Percentiles rank a stretch among this genome's conserved stretches.
These are phyloP conservation scores for Psylliodes chrysocephalus DNA, from an alignment of 2,888 invertebrate genomes.

Conservation along the genomic window DNA sequence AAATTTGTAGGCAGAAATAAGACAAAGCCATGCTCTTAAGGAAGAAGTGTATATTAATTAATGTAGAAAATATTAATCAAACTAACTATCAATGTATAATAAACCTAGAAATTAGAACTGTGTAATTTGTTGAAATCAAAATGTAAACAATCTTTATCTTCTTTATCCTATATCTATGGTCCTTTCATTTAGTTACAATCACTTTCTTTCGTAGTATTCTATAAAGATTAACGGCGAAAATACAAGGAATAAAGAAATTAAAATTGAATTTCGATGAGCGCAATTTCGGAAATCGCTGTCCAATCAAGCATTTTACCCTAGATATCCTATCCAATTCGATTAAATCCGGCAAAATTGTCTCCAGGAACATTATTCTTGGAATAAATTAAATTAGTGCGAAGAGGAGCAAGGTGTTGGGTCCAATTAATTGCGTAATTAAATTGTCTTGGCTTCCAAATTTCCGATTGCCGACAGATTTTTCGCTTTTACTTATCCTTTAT, in stretches of 20 bases:
- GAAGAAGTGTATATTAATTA: too few species aligned
- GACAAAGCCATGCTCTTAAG: too few species aligned
- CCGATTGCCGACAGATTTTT: slow-evolving; percentile 32
- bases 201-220: too few species aligned
- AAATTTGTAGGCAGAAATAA: too few species aligned
- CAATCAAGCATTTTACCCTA: slow-evolving; percentile 3
- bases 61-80: too few species aligned
- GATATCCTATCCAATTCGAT: slow-evolving; percentile 16
- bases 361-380: slow-evolving; percentile 14
- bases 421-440: slow-evolving; percentile 41
- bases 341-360: slow-evolving; percentile 23
- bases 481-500: not conserved
- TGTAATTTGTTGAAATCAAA: too few species aligned
- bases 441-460: slow-evolving; percentile 33
- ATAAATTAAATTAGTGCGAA: slow-evolving; percentile 37
- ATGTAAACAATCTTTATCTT: too few species aligned
- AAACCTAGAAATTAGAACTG: too few species aligned
- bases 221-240: too few species aligned
- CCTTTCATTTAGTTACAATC: too few species aligned
- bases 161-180: too few species aligned
- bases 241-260: not conserved
- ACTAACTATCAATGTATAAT: too few species aligned
- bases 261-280: not conserved
- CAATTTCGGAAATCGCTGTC: not conserved
- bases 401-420: slow-evolving; percentile 35